Evolutionary conservation across 2,888 invertebrate species (phyloP), one percentile per base, ranked within the genome.

Genomic region (Troglohyphantes excavatus): DNA sequence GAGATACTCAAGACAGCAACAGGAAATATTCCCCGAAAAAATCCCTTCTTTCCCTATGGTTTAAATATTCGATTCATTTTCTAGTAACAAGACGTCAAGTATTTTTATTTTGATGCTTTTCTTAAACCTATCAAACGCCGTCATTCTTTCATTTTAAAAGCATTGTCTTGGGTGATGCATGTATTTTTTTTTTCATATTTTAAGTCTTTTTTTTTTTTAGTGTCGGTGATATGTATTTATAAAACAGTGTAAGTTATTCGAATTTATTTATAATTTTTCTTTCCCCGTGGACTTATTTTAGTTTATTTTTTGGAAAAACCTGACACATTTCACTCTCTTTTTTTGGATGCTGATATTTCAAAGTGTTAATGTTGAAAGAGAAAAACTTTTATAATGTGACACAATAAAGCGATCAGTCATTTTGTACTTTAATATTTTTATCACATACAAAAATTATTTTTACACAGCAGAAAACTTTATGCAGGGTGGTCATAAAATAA

Each of bases 201-300:
- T 29, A 73, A 27, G 72, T 59, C n/a, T n/a, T n/a, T n/a, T n/a
- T n/a, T n/a, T n/a, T 73, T 46, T 46, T 73, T 27, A 53, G 53
- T 33, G 3, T 39, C 17, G 39, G 39, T 70, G n/a, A 39, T 70
- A 33, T 39, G 23, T 27, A 53, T 46, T 73, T 73, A 73, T 73
- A 73, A 73, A 73, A 53, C 53, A 73, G 46, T n/a, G n/a, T 3
- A n/a, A 26, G 27, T 13, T 73, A 46, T 26, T 39, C 21, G 70
- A 39, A 39, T 70, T 70, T 70, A 70, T 70, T 70, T 43, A 33
- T 39, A 70, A 70, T 70, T 70, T 70, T 39, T 73, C 43, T 73
- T n/a, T 27, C 27, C 73, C 5, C n/a, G n/a, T 63, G 33, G n/a
- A 39, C 33, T 43, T 21, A 19, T 21, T 70, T 70, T 70, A 39